phyloP scores from a whole-genome alignment of 2,797 vertebrate species.

The Pseudochirops cupreus region DNA sequence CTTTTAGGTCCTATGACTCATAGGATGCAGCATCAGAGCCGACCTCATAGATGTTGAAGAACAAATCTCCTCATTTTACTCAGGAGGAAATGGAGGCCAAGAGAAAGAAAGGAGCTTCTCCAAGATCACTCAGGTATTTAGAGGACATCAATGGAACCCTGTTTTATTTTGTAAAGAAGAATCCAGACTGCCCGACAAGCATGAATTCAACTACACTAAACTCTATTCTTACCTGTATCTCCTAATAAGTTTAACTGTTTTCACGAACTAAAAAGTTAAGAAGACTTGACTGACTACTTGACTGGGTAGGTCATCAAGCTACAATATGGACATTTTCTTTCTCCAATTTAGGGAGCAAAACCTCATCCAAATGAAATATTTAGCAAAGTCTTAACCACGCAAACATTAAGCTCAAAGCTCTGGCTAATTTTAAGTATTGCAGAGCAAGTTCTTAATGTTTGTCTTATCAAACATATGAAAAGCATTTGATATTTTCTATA shows the following conservation, averaged over 20 bases:
- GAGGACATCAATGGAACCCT: not conserved
- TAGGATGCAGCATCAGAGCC: not conserved
- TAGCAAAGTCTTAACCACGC: not conserved
- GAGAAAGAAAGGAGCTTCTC: not conserved
- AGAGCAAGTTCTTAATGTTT: not conserved
- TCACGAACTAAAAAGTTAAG: not conserved
- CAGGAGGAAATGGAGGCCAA: not conserved
- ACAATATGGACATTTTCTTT: not conserved
- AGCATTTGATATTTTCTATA: not conserved
- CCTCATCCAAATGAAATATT: not conserved
- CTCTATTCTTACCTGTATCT: not conserved
- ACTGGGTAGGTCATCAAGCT: not conserved
- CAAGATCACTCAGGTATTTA: not conserved
- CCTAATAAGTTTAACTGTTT: not conserved
- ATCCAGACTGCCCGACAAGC: not conserved
- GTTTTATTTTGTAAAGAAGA: not conserved
- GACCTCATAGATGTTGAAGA: not conserved
- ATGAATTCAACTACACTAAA: not conserved
- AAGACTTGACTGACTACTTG: not conserved
- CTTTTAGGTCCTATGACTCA: not conserved
- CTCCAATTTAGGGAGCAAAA: not conserved
- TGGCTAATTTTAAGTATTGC: not conserved
- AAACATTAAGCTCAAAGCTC: not conserved
- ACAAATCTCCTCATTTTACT: not conserved
- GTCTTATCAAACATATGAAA: not conserved